Evolutionary conservation across 2,113 vertebrate species (phyloP).

Genomic region (Sinocyclocheilus grahami): DNA sequence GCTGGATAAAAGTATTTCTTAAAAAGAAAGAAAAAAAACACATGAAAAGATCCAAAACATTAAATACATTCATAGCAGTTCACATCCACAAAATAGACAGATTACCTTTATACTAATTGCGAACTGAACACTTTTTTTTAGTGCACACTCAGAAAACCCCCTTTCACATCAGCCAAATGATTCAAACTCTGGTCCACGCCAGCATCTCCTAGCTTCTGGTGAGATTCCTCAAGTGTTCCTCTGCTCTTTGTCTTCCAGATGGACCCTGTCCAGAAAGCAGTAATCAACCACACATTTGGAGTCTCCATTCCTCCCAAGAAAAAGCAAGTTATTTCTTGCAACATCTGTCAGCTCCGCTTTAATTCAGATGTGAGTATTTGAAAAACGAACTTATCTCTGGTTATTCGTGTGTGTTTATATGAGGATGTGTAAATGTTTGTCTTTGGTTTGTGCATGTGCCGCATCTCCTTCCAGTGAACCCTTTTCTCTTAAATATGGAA

Average conservation of each 20-base stretch:
- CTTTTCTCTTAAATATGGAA: constrained; percentile 1
- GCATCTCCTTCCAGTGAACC: neutral
- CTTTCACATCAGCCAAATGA: neutral
- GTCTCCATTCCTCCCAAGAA: constrained; percentile 91
- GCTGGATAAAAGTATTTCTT: no score
- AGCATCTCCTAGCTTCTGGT: neutral
- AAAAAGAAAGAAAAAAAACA: neutral
- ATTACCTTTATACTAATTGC: neutral
- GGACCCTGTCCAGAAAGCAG: constrained; percentile 99
- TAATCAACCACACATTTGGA: constrained; percentile 98
- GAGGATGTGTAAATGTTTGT: constrained; percentile 7
- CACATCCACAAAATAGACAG: neutral
- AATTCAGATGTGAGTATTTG: constrained; percentile 91
- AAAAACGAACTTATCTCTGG: constrained; percentile 16
- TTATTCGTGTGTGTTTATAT: constrained; percentile 1
- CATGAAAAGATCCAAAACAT: neutral
- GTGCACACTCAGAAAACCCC: neutral
- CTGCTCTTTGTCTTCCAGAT: constrained; percentile 78
- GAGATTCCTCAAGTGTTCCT: constrained; percentile 9
- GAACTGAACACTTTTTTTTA: neutral
- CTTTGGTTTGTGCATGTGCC: constrained; percentile 17
- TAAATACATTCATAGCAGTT: neutral
- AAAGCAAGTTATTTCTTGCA: constrained; percentile 95
- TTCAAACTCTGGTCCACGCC: neutral
- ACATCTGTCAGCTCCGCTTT: constrained; percentile 95